Conservation (phyloP, 2,888 invertebrate genomes). For the Eilema sororculum region DNA sequence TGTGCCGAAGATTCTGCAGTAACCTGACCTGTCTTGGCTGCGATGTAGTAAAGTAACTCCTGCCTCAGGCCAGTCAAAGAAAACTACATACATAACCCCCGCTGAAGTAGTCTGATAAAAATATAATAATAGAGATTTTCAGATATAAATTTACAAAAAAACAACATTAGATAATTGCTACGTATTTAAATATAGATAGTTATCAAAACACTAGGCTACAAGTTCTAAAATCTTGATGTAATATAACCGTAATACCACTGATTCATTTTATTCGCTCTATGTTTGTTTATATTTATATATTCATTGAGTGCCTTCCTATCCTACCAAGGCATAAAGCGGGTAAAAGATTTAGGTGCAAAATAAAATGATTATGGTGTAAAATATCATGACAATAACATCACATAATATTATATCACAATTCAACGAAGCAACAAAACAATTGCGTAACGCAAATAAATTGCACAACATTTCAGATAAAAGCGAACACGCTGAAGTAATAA, state of each 20-base stretch:
- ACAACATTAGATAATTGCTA: too few species aligned
- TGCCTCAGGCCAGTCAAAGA: too few species aligned
- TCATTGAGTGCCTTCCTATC: too few species aligned
- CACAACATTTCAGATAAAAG: conserved; percentile 16
- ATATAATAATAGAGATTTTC: too few species aligned
- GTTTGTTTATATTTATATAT: neutral
- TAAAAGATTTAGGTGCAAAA: neutral
- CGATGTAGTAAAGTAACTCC: too few species aligned
- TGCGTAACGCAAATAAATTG: conserved; percentile 14
- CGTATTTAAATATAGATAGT: neutral
- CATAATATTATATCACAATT: neutral
- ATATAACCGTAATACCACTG: neutral
- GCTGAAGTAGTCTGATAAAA: too few species aligned
- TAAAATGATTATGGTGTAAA: neutral
- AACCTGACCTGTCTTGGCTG: too few species aligned
- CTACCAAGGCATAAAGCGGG: neutral
- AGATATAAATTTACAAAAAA: too few species aligned
- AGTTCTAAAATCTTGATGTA: neutral
- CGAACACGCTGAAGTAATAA: neutral
- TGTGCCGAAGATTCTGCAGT: too few species aligned
- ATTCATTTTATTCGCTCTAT: neutral
- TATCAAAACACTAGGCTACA: neutral
- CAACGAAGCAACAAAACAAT: neutral
- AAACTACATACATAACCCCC: too few species aligned
- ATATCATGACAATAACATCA: neutral